Conservation (phyloP, 2,113 vertebrate genomes). For the Xenopus borealis region DNA sequence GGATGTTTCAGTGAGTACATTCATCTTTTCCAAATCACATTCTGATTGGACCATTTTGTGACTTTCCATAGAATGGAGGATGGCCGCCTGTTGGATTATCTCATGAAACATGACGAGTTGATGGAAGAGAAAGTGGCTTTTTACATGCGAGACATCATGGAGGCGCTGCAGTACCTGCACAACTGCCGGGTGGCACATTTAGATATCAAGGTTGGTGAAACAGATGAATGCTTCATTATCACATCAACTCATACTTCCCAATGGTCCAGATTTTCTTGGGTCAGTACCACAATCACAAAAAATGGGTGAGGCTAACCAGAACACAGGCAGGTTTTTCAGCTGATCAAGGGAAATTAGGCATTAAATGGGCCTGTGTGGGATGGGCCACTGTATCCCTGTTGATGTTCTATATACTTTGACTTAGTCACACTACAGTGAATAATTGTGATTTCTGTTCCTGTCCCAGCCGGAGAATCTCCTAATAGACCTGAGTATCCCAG, state of each 20-base stretch:
- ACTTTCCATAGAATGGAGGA: constrained; percentile 78
- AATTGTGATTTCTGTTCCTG: constrained; percentile 1
- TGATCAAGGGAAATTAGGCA: no score
- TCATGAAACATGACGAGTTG: constrained; percentile 91
- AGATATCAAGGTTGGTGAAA: constrained; percentile 64
- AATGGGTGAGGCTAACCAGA: no score
- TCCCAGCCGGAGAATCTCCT: constrained; percentile 93
- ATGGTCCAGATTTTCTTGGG: no score
- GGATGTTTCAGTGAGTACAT: no score
- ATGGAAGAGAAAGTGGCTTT: constrained; percentile 97
- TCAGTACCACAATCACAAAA: no score
- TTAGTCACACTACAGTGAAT: no score
- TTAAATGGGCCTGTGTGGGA: no score
- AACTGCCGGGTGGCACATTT: constrained; percentile 91
- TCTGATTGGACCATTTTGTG: neutral
- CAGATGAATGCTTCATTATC: no score
- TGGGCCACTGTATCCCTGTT: neutral
- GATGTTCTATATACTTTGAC: neutral
- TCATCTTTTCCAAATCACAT: no score
- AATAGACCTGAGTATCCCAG: constrained; percentile 81
- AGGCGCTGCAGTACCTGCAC: constrained; percentile 92
- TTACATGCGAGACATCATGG: constrained; percentile 87
- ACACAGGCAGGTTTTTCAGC: no score
- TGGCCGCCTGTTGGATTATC: constrained; percentile 86
- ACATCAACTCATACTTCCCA: no score